Evolutionary conservation across 2,113 vertebrate genomes (phyloP).

Genomic region (Pangasianodon hypophthalmus): DNA sequence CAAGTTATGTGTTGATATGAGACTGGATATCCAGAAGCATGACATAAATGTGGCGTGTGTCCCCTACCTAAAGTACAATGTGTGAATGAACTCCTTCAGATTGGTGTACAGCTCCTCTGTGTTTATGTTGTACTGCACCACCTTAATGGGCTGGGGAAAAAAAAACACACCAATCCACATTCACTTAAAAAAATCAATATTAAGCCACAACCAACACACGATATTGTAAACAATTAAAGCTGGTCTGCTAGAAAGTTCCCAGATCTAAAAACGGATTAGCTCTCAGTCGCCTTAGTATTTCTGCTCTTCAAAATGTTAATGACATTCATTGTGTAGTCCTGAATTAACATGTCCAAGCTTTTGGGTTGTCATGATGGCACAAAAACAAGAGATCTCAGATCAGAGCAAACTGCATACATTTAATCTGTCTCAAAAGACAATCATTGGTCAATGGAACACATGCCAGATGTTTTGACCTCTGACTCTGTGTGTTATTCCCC

Average conservation of each 20-base stretch:
- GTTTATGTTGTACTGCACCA: conserved; percentile 96
- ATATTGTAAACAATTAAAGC: not conserved
- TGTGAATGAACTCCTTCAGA: conserved; percentile 97
- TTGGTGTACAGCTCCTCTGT: conserved; percentile 96
- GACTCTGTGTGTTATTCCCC: not conserved
- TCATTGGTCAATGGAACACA: not conserved
- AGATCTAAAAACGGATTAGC: not conserved
- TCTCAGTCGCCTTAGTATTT: not conserved
- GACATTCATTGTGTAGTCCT: not conserved
- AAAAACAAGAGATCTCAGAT: not conserved
- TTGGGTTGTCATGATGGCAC: not conserved
- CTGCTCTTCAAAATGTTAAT: not conserved
- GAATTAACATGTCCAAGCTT: too few relatives aligned
- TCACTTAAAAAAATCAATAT: not conserved
- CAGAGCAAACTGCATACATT: not conserved
- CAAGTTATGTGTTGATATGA: too few relatives aligned
- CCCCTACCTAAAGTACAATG: conserved; percentile 92
- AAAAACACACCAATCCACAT: conserved; percentile 29
- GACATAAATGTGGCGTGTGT: not conserved
- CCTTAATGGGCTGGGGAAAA: conserved; percentile 82
- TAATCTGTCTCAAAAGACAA: not conserved
- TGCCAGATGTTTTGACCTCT: not conserved
- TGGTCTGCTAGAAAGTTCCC: not conserved
- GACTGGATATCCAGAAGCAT: not conserved
- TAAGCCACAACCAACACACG: not conserved